Evolutionary conservation across 2,797 vertebrate species (phyloP).

Genomic region (Arctocebus calabarensis): DNA sequence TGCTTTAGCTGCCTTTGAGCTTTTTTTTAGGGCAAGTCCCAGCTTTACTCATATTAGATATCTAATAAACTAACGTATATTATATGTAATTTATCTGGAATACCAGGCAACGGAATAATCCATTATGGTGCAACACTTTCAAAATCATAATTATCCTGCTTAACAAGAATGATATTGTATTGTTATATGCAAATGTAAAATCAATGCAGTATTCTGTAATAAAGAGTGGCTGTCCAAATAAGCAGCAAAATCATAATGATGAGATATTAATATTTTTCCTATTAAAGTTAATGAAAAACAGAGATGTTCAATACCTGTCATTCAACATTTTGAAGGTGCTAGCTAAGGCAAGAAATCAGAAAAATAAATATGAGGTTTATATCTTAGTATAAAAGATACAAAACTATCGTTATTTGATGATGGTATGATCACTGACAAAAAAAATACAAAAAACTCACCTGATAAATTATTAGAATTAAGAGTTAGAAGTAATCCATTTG

Average conservation of each 20-base stretch:
- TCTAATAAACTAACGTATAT: neutral
- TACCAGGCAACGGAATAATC: neutral
- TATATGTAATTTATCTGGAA: neutral
- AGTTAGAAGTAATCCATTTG: neutral
- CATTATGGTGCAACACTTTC: neutral
- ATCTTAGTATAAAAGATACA: neutral
- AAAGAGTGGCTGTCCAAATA: neutral
- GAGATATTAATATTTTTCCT: neutral
- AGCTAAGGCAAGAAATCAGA: neutral
- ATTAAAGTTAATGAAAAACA: neutral
- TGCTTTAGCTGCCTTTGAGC: neutral
- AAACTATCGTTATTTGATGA: neutral
- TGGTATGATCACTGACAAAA: constrained; percentile 33
- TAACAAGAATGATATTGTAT: constrained; percentile 28
- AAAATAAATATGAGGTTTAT: neutral
- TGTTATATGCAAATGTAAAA: constrained; percentile 48
- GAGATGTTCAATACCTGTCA: neutral
- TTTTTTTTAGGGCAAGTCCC: constrained; percentile 11
- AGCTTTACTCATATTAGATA: neutral
- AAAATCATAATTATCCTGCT: constrained; percentile 10
- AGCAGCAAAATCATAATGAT: constrained; percentile 7
- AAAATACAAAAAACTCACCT: neutral
- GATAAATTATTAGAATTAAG: neutral
- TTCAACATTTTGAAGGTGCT: constrained; percentile 38
- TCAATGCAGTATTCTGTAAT: neutral